Percentiles rank a stretch among this genome's conserved stretches.
phyloP scores from a whole-genome alignment of 1,140 invertebrate genomes.

The Rhynchophorus ferrugineus region DNA sequence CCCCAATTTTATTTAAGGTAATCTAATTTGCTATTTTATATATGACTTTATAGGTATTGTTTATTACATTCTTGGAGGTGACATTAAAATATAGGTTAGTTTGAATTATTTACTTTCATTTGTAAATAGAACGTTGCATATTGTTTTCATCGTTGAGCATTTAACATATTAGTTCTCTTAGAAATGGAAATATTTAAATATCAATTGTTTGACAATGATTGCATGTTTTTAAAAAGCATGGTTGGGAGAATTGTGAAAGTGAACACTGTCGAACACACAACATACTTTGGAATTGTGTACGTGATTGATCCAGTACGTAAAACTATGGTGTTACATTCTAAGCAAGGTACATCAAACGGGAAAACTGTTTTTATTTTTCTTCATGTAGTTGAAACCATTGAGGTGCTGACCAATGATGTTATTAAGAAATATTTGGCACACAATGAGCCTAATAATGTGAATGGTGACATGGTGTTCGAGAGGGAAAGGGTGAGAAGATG shows the following conservation, averaged over 20 bases:
- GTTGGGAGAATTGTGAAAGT: slow-evolving; percentile 30
- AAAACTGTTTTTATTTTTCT: slow-evolving; percentile 24
- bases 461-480: not conserved
- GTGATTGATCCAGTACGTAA: slow-evolving; percentile 36
- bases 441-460: not conserved
- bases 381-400: slow-evolving; percentile 29
- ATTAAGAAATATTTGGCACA: slow-evolving; percentile 19
- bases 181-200: slow-evolving; percentile 16
- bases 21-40: no score
- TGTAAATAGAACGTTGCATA: no score
- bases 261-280: slow-evolving; percentile 26
- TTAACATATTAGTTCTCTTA: no score
- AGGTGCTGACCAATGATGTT: slow-evolving; percentile 20
- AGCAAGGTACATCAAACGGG: slow-evolving; percentile 2
- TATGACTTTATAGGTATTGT: no score
- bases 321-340: slow-evolving; percentile 28
- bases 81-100: no score
- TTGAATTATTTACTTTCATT: no score
- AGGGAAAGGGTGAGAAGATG: slow-evolving; percentile 31
- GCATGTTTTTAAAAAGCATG: slow-evolving; percentile 26
- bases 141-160: no score
- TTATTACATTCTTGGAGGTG: no score
- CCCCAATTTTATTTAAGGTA: no score
- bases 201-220: slow-evolving; percentile 16
- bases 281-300: slow-evolving; percentile 26